Base-by-base conservation (phyloP, 2,888 invertebrate genomes). In the Stegophylla sp. region DNA sequence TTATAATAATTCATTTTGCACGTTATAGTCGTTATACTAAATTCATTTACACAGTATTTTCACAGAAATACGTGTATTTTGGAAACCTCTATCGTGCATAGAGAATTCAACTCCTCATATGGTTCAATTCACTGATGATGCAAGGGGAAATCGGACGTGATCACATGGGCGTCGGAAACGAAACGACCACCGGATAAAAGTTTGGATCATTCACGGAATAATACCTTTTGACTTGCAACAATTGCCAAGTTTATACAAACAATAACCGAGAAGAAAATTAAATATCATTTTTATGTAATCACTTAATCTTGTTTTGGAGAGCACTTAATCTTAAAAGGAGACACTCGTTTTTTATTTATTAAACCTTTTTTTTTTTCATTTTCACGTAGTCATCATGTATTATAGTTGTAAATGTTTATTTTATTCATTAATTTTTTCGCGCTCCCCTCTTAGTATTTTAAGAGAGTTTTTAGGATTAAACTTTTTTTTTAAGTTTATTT, bases 341-440 rank as follows among this genome's bases (percentile, higher is more conserved):
- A 10, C 43, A 23, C 41, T 53, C 23, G 17, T 41, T 0, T 20
- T 17, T 59, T 43, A 15, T 41, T 63, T 63, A 15, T 23, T 4
- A 34, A 34, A 34, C 7, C 41, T 63, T 51, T 34, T 63, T 17
- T 45, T 43, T 4, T 28, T 41, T 23, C 59, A 5, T 26, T 45
- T 17, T 17, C 15, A 13, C n/a, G 17, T 59, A 23, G 59, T 73
- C 72, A n/a, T 59, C 0, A 41, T 13, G 34, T 53, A n/a, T 53
- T 53, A 53, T 71, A n/a, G 20, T 13, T 48, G 53, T 71, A 71
- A 53, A 43, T 12, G 56, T n/a, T 41, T 3, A 23, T 72, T 43
- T 72, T 23, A 72, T 56, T 43, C 53, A 53, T 71, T 53, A 71
- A 51, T 71, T 41, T 56, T 43, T 56, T 45, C 26, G 5, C 26